Evolutionary conservation across 2,113 vertebrate species (phyloP).

Genomic region (Pipa parva): DNA sequence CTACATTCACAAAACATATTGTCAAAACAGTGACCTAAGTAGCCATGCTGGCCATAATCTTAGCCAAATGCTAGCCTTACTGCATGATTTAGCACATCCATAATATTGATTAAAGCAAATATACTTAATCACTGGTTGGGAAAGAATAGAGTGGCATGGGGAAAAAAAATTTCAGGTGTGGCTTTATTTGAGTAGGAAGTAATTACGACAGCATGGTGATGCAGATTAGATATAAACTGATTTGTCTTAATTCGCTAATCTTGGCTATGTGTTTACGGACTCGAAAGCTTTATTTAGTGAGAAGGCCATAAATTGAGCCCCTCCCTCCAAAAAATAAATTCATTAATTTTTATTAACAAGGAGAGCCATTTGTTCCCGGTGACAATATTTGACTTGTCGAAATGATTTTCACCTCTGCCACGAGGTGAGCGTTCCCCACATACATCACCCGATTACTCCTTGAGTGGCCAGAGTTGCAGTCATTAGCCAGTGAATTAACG

Average conservation of each 20-base stretch:
- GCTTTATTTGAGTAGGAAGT: not conserved
- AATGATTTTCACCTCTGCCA: conserved; percentile 99
- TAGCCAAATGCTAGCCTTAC: no score
- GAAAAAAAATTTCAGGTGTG: no score
- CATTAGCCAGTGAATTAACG: conserved; percentile 99
- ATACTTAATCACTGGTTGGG: no score
- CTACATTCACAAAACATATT: no score
- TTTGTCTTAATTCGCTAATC: conserved; percentile 49
- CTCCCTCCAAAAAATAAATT: conserved; percentile 61
- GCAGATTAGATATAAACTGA: not conserved
- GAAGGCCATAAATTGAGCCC: conserved; percentile 50
- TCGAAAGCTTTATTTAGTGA: conserved; percentile 71
- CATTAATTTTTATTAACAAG: conserved; percentile 94
- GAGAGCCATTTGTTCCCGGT: conserved; percentile 80
- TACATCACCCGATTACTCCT: conserved; percentile 96
- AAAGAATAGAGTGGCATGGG: no score
- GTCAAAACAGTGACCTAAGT: no score
- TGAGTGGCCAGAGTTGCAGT: conserved; percentile 81
- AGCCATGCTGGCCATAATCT: no score
- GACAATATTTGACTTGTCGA: conserved; percentile 92
- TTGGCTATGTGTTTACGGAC: conserved; percentile 43
- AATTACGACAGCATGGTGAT: not conserved
- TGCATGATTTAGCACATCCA: no score
- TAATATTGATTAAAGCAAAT: no score
- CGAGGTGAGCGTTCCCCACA: conserved; percentile 78